phyloP scores from a whole-genome alignment of 2,113 vertebrate genomes.

The Dromaius novaehollandiae region DNA sequence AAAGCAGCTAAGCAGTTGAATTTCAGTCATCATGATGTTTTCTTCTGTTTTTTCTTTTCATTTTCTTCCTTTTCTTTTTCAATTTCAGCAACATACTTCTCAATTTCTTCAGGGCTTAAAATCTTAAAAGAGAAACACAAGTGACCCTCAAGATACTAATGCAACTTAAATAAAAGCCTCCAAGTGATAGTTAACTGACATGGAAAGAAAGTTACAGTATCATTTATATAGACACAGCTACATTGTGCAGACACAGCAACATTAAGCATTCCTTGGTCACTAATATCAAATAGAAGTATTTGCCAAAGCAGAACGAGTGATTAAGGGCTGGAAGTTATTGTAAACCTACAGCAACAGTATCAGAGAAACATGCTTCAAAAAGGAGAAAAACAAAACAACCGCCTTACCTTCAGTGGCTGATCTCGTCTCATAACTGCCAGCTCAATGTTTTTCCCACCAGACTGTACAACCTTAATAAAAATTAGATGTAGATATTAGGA shows the following conservation, averaged over 20 bases:
- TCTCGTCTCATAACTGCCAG: conserved; percentile 85
- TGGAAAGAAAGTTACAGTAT: accelerated
- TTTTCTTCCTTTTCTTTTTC: conserved; percentile 90
- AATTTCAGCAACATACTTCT: conserved; percentile 85
- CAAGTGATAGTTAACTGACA: background rate
- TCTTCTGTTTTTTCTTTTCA: conserved; percentile 88
- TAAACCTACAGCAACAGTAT: background rate
- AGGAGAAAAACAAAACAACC: background rate
- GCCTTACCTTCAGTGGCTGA: conserved; percentile 82
- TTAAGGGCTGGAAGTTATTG: background rate
- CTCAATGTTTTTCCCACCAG: conserved; percentile 86
- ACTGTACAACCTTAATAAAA: conserved; percentile 82
- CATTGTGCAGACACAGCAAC: background rate
- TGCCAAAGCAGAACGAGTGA: background rate
- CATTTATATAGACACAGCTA: background rate
- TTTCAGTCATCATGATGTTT: conserved; percentile 72
- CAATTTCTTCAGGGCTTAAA: conserved; percentile 85
- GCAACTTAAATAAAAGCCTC: background rate
- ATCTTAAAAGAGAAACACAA: conserved; percentile 70
- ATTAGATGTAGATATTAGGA: background rate
- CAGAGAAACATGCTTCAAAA: background rate
- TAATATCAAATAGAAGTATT: background rate
- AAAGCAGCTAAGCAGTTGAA: conserved; percentile 23
- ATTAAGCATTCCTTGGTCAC: background rate
- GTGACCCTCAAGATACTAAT: background rate